phyloP scores from a whole-genome alignment of 2,888 invertebrate species.

The Tyria jacobaeae region DNA sequence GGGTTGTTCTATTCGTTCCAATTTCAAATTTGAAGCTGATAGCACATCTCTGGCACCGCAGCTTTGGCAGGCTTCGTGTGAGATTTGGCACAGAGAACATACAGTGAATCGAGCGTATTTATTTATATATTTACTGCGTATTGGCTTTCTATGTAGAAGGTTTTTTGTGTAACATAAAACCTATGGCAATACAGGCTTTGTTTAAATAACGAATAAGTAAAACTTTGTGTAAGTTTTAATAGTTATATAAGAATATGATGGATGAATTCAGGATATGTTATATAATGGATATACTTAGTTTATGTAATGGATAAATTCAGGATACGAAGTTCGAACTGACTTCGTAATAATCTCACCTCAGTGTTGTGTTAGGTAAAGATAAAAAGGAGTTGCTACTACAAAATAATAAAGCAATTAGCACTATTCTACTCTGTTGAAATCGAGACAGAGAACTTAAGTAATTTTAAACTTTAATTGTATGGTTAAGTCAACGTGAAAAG shows the following conservation, averaged over 20 bases:
- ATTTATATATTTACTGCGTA: not conserved
- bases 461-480: too few relatives aligned
- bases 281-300: too few relatives aligned
- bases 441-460: not conserved
- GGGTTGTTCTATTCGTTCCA: conserved; percentile 83
- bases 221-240: too few relatives aligned
- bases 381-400: too few relatives aligned
- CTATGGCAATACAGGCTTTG: too few relatives aligned
- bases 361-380: not conserved
- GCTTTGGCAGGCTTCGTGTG: conserved; percentile 57
- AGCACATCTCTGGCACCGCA: conserved; percentile 78
- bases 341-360: not conserved
- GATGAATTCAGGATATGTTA: too few relatives aligned
- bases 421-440: not conserved
- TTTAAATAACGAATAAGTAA: too few relatives aligned
- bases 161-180: too few relatives aligned
- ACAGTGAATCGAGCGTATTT: conserved; percentile 26
- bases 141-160: too few relatives aligned
- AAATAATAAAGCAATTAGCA: not conserved
- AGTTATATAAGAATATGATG: too few relatives aligned
- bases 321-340: not conserved
- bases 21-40: conserved; percentile 85
- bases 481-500: too few relatives aligned
- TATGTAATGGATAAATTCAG: too few relatives aligned
- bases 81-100: conserved; percentile 53